Conservation (phyloP, 2,113 vertebrate species). For the Redunca redunca region DNA sequence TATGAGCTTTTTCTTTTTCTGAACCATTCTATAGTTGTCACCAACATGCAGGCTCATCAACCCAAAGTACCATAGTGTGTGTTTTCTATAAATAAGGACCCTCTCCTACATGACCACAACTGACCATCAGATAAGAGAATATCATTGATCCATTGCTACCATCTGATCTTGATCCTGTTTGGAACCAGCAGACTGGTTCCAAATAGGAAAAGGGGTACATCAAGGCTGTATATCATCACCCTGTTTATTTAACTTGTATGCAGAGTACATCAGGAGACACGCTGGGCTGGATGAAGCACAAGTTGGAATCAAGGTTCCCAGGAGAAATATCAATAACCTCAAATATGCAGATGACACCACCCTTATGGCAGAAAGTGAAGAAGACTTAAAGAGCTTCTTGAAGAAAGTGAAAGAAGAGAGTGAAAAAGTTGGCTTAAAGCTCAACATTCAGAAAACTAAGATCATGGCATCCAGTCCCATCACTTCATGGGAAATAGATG, state of each 20-base stretch:
- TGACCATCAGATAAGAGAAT: neutral
- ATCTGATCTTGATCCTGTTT: neutral
- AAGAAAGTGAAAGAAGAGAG: neutral
- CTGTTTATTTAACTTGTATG: neutral
- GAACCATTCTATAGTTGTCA: neutral
- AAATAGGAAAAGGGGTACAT: neutral
- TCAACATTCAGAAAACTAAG: neutral
- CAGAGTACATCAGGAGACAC: neutral
- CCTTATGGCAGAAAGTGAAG: neutral
- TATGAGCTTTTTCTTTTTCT: neutral
- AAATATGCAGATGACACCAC: neutral
- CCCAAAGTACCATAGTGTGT: neutral
- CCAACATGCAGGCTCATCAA: neutral
- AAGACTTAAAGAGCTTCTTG: neutral
- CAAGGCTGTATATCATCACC: neutral
- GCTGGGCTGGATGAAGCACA: neutral
- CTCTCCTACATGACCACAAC: neutral
- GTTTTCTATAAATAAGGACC: neutral
- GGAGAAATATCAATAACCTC: neutral
- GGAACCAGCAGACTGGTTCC: neutral
- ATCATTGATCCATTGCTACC: neutral
- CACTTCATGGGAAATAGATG: neutral
- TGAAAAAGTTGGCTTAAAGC: neutral
- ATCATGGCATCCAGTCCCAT: neutral
- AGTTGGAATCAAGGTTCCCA: neutral